Evolutionary conservation across 1,140 invertebrate genomes (phyloP).

Genomic region (Hycleus cichorii): DNA sequence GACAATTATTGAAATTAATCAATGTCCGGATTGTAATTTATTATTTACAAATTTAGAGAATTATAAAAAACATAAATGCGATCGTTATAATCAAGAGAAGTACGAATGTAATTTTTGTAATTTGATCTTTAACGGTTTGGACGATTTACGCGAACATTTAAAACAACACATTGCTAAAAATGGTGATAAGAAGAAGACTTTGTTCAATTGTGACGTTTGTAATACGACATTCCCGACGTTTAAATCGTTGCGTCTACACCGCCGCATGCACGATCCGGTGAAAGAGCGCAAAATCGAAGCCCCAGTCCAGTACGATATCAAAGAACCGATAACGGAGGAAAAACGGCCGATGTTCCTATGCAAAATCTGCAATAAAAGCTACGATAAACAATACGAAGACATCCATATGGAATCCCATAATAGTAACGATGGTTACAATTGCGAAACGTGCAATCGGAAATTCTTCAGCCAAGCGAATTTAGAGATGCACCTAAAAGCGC

Average conservation of each 20-base stretch:
- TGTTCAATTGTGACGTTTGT: constrained; percentile 51
- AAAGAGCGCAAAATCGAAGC: constrained; percentile 48
- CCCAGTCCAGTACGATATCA: constrained; percentile 39
- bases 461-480: constrained; percentile 56
- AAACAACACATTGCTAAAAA: constrained; percentile 37
- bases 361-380: constrained; percentile 47
- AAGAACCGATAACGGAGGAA: constrained; percentile 23
- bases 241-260: constrained; percentile 61
- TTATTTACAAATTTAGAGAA: constrained; percentile 29
- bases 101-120: constrained; percentile 43
- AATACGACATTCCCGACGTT: constrained; percentile 57
- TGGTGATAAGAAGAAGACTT: constrained; percentile 26
- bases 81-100: constrained; percentile 1
- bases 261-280: constrained; percentile 60
- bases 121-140: constrained; percentile 42
- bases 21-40: constrained; percentile 28
- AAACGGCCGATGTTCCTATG: constrained; percentile 26
- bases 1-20: constrained; percentile 27
- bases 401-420: constrained; percentile 59
- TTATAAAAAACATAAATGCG: constrained; percentile 32
- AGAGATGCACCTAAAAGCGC: constrained; percentile 63
- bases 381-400: constrained; percentile 51
- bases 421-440: constrained; percentile 43
- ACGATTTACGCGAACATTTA: constrained; percentile 47
- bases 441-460: constrained; percentile 43